Percentiles rank a stretch among this genome's conserved stretches.
Evolutionary conservation across 1,140 invertebrate genomes (phyloP).

Genomic region (Brachionus paranguensis): DNA sequence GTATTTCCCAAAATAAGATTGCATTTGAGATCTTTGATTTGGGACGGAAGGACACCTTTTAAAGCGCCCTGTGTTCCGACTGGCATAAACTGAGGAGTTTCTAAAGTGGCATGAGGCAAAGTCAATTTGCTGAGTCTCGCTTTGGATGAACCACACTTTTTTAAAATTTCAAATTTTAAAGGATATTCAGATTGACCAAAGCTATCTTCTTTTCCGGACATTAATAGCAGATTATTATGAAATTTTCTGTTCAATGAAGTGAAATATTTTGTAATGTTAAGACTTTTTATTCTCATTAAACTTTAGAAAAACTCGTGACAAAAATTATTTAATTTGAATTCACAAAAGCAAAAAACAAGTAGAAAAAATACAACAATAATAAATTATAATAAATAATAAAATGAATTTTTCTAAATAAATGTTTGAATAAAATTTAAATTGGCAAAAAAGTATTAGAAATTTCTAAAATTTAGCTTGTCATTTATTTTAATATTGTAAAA

Average conservation of each 20-base stretch:
- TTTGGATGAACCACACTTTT: conserved; percentile 70
- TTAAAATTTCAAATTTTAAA: conserved; percentile 24
- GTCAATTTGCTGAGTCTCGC: conserved; percentile 71
- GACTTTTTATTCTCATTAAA: not conserved
- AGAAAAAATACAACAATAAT: not conserved
- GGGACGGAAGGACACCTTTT: conserved; percentile 87
- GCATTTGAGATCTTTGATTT: conserved; percentile 78
- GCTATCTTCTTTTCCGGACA: not conserved
- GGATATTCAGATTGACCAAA: not conserved
- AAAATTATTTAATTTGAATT: not conserved
- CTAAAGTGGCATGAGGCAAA: conserved; percentile 67
- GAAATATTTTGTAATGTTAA: not conserved
- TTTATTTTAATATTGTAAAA: not conserved
- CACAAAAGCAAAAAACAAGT: not conserved
- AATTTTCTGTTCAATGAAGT: not conserved
- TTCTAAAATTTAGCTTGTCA: too few species aligned
- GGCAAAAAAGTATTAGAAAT: not conserved
- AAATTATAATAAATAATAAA: not conserved
- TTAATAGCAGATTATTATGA: not conserved
- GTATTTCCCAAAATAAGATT: conserved; percentile 93
- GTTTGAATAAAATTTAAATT: too few species aligned
- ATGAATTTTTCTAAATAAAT: not conserved
- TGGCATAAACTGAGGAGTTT: conserved; percentile 95
- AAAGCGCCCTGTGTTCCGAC: conserved; percentile 91
- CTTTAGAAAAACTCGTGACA: not conserved